Base-by-base conservation (phyloP, 2,113 vertebrate species). In the Hydropotes inermis region DNA sequence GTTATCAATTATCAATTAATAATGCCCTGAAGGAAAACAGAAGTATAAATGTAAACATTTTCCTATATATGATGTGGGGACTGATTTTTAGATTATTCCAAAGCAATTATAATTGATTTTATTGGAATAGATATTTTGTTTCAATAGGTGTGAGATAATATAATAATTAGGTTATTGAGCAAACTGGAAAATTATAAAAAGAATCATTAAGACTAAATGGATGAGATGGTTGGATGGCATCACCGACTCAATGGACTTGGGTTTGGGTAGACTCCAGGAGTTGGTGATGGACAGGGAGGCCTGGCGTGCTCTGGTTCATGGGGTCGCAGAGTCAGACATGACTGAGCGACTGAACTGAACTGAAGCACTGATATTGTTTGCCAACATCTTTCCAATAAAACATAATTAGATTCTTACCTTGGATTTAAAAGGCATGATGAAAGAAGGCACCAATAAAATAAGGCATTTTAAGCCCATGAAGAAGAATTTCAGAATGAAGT, bases 401-500 rank as follows among this genome's bases (percentile, higher is more conserved):
- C 47, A 8, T 1, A 30, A 30, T 95, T 95, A 97, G 84, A 98
- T 98, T 92, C 99, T 98, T 99, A 99, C 99, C 99, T 99, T 99
- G 97, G 99, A 99, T 97, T 99, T 99, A 98, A 99, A 99, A 97
- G 99, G 98, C 98, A 99, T 99, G 97, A 99, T 88, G 61, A 99
- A 98, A 97, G 99, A 99, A 99, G 99, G 99, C 98, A 99, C 98
- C 98, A 99, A 98, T 97, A 99, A 98, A 98, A 99, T 98, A 99
- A 99, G 99, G 99, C 99, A 99, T 99, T 99, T 99, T 33, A 99
- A 98, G 96, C 99, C 99, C 99, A 99, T 99, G 96, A 99, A 99
- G 97, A 99, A 87, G 98, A 99, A 99, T 99, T 99, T 99, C 97
- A 99, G 98, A 92, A 99, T 98, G 55, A 99, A 99, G 98, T 99